Percentiles rank a stretch among this genome's conserved stretches.
phyloP scores from a whole-genome alignment of 1,140 invertebrate genomes.

The Mycetomoellerius zeteki region DNA sequence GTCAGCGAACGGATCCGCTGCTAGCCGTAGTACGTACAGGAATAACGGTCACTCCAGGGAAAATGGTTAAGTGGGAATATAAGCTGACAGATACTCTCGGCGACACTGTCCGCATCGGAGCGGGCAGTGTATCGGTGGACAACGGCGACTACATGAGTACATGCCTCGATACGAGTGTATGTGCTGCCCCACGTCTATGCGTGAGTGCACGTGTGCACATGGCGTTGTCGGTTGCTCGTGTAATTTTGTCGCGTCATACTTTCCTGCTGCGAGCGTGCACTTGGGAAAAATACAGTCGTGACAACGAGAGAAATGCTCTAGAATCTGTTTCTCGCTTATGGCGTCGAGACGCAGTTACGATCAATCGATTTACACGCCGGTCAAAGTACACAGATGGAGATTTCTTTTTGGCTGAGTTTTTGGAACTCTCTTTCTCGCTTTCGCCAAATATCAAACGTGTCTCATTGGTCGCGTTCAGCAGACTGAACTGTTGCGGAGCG shows the following conservation, averaged over 20 bases:
- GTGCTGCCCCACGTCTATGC: too few relatives aligned
- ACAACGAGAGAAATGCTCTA: slow-evolving; percentile 29
- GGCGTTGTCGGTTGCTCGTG: too few relatives aligned
- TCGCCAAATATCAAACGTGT: too few relatives aligned
- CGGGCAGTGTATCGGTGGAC: neutral
- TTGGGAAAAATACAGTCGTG: slow-evolving; percentile 57
- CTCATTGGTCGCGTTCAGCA: too few relatives aligned
- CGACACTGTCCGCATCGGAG: slow-evolving; percentile 25
- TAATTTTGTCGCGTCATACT: too few relatives aligned
- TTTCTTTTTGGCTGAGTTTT: neutral
- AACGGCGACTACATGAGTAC: slow-evolving; percentile 3
- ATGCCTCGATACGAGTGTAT: neutral
- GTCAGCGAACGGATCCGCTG: slow-evolving; percentile 30
- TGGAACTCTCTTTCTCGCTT: too few relatives aligned
- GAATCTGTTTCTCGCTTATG: slow-evolving; percentile 30
- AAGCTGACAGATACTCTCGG: slow-evolving; percentile 49
- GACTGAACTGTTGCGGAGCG: too few relatives aligned
- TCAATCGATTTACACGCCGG: slow-evolving; percentile 43
- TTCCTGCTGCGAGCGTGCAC: slow-evolving; percentile 28
- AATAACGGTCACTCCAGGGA: slow-evolving; percentile 43
- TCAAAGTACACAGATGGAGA: slow-evolving; percentile 1
- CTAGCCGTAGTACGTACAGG: slow-evolving; percentile 4
- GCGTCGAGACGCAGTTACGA: slow-evolving; percentile 30
- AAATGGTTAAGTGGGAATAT: slow-evolving; percentile 53
- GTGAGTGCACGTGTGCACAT: neutral